phyloP scores from a whole-genome alignment of 2,888 invertebrate genomes.

The Tetrapedia diversipes region DNA sequence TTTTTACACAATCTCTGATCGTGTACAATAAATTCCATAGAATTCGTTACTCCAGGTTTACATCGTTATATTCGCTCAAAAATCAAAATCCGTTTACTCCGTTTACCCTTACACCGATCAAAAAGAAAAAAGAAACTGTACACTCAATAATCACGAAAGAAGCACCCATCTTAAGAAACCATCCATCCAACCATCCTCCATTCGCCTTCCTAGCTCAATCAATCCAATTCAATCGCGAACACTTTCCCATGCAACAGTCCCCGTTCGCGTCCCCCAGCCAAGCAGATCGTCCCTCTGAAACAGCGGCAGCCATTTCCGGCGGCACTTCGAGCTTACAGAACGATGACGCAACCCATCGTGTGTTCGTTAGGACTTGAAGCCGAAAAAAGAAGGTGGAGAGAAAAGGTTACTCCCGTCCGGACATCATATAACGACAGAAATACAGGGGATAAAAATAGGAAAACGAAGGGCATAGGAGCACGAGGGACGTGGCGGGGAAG shows the following conservation, averaged over 20 bases:
- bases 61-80: no score
- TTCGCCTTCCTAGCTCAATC: not conserved
- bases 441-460: constrained; percentile 24
- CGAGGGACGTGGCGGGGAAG: not conserved
- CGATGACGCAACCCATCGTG: constrained; percentile 14
- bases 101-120: not conserved
- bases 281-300: not conserved
- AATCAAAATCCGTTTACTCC: no score
- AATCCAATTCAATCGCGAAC: not conserved
- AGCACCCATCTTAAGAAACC: not conserved
- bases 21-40: no score
- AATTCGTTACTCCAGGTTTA: no score
- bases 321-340: not conserved
- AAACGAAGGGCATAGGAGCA: constrained; percentile 6
- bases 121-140: not conserved
- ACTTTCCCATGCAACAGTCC: not conserved
- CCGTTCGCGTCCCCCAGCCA: not conserved
- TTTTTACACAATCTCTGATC: no score
- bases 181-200: not conserved
- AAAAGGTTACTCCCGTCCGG: constrained; percentile 7
- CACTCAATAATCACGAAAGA: not conserved
- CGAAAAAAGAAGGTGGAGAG: not conserved
- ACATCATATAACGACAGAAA: constrained; percentile 23
- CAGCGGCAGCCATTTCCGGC: not conserved
- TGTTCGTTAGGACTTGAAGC: constrained; percentile 20